Evolutionary conservation across 2,113 vertebrate species (phyloP).

Genomic region (Macroglossus sobrinus): DNA sequence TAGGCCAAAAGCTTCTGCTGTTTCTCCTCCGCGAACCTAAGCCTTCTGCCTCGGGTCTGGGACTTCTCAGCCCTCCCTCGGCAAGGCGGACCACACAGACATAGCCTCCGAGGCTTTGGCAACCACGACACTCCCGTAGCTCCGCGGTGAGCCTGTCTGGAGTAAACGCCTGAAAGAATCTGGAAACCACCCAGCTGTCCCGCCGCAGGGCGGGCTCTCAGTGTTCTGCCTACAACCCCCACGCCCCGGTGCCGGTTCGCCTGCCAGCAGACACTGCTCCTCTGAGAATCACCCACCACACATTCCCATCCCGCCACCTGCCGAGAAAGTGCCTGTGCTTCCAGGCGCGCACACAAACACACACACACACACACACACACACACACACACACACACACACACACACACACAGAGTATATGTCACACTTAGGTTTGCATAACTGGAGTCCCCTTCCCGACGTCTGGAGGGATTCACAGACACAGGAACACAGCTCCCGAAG

Average conservation of each 20-base stretch:
- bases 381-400: not conserved
- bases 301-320: fast-evolving
- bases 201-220: too few relatives aligned
- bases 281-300: too few relatives aligned
- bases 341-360: not conserved
- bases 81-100: not conserved
- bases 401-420: too few relatives aligned
- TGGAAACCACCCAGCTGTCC: not conserved
- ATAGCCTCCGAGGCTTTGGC: not conserved
- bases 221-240: not conserved
- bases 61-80: not conserved
- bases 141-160: not conserved
- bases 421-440: not conserved
- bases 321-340: fast-evolving
- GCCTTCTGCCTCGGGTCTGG: fast-evolving
- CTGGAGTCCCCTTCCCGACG: not conserved
- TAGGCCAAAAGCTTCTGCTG: not conserved
- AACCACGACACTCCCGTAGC: too few relatives aligned
- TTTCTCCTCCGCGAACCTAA: fast-evolving
- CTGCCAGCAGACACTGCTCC: not conserved
- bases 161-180: not conserved
- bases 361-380: not conserved
- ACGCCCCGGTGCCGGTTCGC: too few relatives aligned
- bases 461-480: not conserved
- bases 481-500: too few relatives aligned